phyloP scores from a whole-genome alignment of 2,113 vertebrate genomes.

The Eptesicus fuscus region DNA sequence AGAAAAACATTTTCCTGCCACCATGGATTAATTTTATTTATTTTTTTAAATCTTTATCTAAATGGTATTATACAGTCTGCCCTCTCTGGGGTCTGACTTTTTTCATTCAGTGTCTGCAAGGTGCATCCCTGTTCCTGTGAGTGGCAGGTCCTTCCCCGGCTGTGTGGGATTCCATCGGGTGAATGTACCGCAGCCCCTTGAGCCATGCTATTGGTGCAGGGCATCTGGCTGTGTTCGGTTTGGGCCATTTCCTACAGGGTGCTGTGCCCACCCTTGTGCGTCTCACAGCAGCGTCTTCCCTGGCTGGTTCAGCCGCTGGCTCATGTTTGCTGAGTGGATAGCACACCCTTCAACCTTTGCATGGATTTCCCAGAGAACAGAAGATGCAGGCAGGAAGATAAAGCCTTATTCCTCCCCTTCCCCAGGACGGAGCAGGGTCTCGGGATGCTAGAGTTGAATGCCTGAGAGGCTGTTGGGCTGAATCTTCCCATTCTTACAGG shows the following conservation, averaged over 20 bases:
- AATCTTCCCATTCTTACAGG: not conserved
- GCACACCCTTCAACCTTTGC: too few relatives aligned
- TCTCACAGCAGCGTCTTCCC: fast-evolving
- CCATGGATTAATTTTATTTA: too few relatives aligned
- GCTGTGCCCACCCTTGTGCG: fast-evolving
- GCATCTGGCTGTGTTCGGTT: not conserved
- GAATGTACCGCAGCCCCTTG: fast-evolving
- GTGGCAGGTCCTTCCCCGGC: fast-evolving
- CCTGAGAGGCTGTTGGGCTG: not conserved
- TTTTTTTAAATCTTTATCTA: not conserved
- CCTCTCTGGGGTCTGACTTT: not conserved
- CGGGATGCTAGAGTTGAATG: not conserved
- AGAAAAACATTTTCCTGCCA: not conserved
- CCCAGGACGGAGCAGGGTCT: not conserved
- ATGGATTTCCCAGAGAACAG: not conserved
- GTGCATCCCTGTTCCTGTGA: not conserved
- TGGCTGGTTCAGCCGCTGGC: not conserved
- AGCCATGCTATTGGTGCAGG: fast-evolving
- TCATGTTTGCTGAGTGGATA: not conserved
- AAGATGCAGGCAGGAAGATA: not conserved
- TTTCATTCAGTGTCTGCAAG: not conserved
- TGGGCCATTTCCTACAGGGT: not conserved
- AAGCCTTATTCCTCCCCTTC: not conserved
- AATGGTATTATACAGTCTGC: fast-evolving
- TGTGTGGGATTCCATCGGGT: not conserved